Conservation (phyloP, 1,140 invertebrate species). For the Argopecten irradians region DNA sequence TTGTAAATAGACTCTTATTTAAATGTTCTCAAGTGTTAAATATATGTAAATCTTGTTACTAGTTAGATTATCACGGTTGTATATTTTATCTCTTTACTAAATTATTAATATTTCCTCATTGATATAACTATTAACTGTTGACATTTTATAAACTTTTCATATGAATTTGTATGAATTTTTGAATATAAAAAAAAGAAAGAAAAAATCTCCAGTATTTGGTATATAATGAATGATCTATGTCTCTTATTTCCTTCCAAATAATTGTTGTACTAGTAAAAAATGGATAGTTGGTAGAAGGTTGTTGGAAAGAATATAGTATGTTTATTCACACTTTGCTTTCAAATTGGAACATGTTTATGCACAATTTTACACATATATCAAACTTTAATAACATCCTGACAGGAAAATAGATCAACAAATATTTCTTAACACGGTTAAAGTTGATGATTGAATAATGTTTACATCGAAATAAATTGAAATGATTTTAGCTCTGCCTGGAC, state of each 20-base stretch:
- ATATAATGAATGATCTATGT: background rate
- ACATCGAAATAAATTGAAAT: no score
- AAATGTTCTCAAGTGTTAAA: background rate
- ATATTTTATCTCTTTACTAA: conserved; percentile 16
- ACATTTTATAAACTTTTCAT: background rate
- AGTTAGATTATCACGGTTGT: background rate
- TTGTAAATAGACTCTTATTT: background rate
- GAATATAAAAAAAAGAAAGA: background rate
- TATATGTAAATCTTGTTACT: conserved; percentile 2
- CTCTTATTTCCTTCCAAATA: background rate
- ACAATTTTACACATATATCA: background rate
- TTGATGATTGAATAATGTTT: no score
- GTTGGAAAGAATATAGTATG: background rate
- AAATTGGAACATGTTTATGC: no score
- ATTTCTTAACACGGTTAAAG: no score
- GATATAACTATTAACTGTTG: background rate
- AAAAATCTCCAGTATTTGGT: background rate
- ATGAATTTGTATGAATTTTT: background rate
- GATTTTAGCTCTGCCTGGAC: no score
- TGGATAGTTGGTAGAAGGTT: background rate
- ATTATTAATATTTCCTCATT: background rate
- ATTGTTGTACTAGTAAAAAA: background rate
- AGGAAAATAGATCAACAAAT: no score
- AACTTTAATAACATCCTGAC: no score
- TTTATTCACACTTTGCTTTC: background rate